Evolutionary conservation across 2,888 invertebrate species (phyloP).

Genomic region (Ptychoptera contaminata): DNA sequence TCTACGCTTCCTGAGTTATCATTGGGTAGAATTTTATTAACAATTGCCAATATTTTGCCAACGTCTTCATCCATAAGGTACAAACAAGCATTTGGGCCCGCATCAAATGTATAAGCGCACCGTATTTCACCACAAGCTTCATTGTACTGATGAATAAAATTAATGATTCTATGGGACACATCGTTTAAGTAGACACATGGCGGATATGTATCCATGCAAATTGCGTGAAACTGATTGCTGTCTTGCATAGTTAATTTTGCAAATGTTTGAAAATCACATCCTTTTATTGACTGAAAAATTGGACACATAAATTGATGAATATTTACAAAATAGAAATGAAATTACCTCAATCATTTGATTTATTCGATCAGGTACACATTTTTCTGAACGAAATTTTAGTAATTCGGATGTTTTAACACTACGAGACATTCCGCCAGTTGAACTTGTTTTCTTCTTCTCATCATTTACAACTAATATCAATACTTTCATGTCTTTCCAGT

Average conservation of each 20-base stretch:
- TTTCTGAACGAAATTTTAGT: constrained; percentile 52
- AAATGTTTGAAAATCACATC: constrained; percentile 64
- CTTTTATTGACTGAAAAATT: constrained; percentile 29
- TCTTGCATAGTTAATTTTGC: constrained; percentile 94
- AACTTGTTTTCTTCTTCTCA: constrained; percentile 64
- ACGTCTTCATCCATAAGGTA: constrained; percentile 67
- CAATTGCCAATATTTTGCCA: constrained; percentile 44
- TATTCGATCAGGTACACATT: constrained; percentile 58
- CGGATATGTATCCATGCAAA: constrained; percentile 85
- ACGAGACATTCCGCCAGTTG: constrained; percentile 78
- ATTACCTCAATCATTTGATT: constrained; percentile 34
- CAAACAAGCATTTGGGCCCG: constrained; percentile 91
- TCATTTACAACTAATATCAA: constrained; percentile 81
- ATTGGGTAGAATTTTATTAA: constrained; percentile 59
- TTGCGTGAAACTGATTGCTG: constrained; percentile 93
- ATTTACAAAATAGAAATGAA: background rate
- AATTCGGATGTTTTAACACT: constrained; percentile 69
- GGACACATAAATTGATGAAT: no score
- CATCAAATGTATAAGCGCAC: constrained; percentile 96
- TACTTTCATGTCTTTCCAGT: constrained; percentile 86
- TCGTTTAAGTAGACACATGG: constrained; percentile 89
- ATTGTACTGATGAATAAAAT: constrained; percentile 75
- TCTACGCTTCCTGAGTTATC: constrained; percentile 26
- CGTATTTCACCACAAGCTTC: constrained; percentile 41
- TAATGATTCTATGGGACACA: constrained; percentile 61